phyloP scores from a whole-genome alignment of 2,888 invertebrate species.

The Hypercompe scribonia region DNA sequence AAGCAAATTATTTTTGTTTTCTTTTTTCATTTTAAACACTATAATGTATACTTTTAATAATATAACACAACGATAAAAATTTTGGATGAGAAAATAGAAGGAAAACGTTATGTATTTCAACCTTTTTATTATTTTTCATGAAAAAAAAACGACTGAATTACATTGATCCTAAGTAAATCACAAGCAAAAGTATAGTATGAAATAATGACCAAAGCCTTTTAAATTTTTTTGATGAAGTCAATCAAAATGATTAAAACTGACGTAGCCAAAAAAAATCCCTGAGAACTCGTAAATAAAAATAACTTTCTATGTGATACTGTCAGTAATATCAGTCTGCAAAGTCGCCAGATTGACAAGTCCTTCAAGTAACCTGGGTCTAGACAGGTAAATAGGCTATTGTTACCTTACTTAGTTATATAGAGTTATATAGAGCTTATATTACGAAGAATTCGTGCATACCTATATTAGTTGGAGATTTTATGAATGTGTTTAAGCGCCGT shows the following conservation, averaged over 20 bases:
- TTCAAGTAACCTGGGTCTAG: background rate
- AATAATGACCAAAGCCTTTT: too few relatives aligned
- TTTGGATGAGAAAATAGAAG: background rate
- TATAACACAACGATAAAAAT: background rate
- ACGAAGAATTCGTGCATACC: background rate
- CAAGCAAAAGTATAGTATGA: too few relatives aligned
- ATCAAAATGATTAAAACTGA: too few relatives aligned
- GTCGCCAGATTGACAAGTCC: background rate
- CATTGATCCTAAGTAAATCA: too few relatives aligned
- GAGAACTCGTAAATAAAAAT: too few relatives aligned
- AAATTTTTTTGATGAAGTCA: too few relatives aligned
- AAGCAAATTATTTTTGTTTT: background rate
- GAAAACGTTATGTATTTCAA: background rate
- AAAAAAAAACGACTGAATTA: too few relatives aligned
- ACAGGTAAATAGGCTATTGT: background rate
- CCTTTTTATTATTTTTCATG: too few relatives aligned
- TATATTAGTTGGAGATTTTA: background rate
- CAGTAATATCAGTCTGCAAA: background rate
- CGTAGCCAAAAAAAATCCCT: too few relatives aligned
- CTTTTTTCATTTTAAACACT: background rate
- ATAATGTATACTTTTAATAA: background rate
- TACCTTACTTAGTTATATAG: background rate
- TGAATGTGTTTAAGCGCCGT: background rate
- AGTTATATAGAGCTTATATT: background rate
- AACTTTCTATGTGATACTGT: background rate